Base-by-base conservation (phyloP, 2,113 vertebrate species). In the Salvator merianae region DNA sequence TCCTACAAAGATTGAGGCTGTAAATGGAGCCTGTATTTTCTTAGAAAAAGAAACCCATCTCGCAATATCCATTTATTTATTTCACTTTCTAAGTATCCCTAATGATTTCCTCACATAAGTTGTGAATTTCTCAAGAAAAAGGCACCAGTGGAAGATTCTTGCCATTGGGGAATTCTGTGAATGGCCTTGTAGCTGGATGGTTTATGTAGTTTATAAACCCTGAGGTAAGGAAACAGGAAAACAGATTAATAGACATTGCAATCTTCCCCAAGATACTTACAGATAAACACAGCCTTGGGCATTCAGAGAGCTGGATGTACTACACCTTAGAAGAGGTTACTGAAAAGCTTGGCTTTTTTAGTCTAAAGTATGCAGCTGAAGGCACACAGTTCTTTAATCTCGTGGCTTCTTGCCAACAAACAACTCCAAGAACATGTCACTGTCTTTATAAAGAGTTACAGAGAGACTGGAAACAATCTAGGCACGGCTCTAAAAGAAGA, bases 221-320 rank as follows among this genome's bases (percentile, higher is more conserved):
- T 72, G 72, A 93, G 92, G 91, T 93, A 93, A 94, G 90, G 93
- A 94, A 93, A 91, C 90, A 92, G 80, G 93, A 93, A 94, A 93
- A 85, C 83, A 87, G 91, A 93, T 95, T 93, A 93, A 91, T 90
- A 93, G 92, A 92, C 84, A 90, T 77, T 79, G 89, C 83, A 90
- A 86, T 92, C 88, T 94, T 84, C 87, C 88, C 85, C 91, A 89
- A 94, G 94, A 93, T 94, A 90, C 82, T 93, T 93, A 86, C 88
- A 93, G 90, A 95, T 93, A 94, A 94, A 94, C 85, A 90, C 85
- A 94, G 93, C 90, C 92, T 90, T 94, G 91, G 90, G 93, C 89
- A 93, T 93, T 93, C 90, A 87, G 90, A 94, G 94, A 93, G 85
- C 86, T 1, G 40, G 93, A 95, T 95, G 94, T 93, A 93, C 91